Conservation (phyloP, 2,888 invertebrate species). For the Muscina levida region DNA sequence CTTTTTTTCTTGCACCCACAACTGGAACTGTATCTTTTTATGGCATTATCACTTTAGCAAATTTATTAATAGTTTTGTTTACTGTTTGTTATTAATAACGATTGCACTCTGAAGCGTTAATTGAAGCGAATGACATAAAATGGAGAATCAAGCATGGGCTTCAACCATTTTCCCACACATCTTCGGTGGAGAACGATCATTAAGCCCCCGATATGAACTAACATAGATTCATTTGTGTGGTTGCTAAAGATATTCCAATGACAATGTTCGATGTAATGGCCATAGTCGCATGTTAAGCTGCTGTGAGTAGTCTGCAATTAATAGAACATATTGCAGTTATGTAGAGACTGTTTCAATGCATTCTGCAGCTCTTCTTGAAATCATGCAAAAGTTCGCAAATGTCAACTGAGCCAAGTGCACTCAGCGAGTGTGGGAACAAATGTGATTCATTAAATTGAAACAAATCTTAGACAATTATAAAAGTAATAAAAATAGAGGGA, state of each 20-base stretch:
- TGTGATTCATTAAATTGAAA: conserved; percentile 70
- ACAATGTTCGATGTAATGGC: conserved; percentile 20
- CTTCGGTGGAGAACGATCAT: neutral
- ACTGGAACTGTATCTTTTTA: too few relatives aligned
- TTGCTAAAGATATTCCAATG: neutral
- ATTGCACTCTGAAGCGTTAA: conserved; percentile 43
- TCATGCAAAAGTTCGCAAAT: conserved; percentile 80
- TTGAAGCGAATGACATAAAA: conserved; percentile 23
- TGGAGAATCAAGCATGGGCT: conserved; percentile 5
- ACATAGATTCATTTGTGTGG: too few relatives aligned
- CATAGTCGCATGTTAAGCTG: neutral
- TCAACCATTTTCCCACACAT: too few relatives aligned
- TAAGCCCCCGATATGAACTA: too few relatives aligned
- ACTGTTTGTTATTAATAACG: conserved; percentile 48
- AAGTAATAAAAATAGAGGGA: neutral
- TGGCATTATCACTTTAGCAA: conserved; percentile 21
- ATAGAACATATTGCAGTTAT: conserved; percentile 56
- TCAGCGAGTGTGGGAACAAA: conserved; percentile 78
- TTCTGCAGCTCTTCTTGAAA: conserved; percentile 68
- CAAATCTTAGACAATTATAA: conserved; percentile 71
- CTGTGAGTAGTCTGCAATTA: conserved; percentile 58
- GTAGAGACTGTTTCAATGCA: neutral
- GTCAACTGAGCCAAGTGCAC: conserved; percentile 70
- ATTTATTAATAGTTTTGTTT: conserved; percentile 53
- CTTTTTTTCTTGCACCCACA: too few relatives aligned